Evolutionary conservation across 2,113 vertebrate genomes (phyloP).

Genomic region (Xiphorhynchus elegans): DNA sequence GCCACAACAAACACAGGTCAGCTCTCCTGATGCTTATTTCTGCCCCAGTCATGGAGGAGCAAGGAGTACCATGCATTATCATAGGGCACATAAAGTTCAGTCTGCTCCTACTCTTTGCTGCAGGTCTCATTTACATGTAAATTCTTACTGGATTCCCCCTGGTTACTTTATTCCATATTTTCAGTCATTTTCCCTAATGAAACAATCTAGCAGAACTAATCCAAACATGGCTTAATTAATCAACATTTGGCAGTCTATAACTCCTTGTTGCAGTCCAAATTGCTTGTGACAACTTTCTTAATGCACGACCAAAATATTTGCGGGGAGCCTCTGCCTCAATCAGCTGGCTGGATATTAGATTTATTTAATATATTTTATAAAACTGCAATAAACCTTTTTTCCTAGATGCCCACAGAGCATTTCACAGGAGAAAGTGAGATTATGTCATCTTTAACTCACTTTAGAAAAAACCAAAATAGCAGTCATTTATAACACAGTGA

Average conservation of each 20-base stretch:
- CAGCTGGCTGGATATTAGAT: conserved; percentile 36
- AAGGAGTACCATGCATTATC: background rate
- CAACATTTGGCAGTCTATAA: conserved; percentile 80
- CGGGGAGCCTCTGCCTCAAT: conserved; percentile 51
- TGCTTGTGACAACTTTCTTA: conserved; percentile 83
- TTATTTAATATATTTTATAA: conserved; percentile 69
- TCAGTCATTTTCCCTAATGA: conserved; percentile 80
- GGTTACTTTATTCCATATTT: conserved; percentile 65
- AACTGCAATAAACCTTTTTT: conserved; percentile 54
- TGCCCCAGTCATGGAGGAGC: background rate
- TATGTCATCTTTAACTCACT: conserved; percentile 51
- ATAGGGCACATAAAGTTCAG: background rate
- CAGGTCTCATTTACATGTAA: background rate
- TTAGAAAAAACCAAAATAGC: background rate
- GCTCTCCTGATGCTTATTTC: background rate
- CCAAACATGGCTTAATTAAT: conserved; percentile 86
- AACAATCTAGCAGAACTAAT: conserved; percentile 85
- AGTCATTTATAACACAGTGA: background rate
- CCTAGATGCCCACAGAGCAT: conserved; percentile 5
- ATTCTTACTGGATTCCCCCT: conserved; percentile 20
- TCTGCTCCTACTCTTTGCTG: background rate
- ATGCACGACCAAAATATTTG: conserved; percentile 69
- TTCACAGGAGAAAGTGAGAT: conserved; percentile 49
- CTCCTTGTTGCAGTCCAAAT: conserved; percentile 69
- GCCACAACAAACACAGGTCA: background rate